Percentiles rank a stretch among this genome's conserved stretches.
phyloP scores from a whole-genome alignment of 2,797 vertebrate genomes.

The Gorsachius magnificus region DNA sequence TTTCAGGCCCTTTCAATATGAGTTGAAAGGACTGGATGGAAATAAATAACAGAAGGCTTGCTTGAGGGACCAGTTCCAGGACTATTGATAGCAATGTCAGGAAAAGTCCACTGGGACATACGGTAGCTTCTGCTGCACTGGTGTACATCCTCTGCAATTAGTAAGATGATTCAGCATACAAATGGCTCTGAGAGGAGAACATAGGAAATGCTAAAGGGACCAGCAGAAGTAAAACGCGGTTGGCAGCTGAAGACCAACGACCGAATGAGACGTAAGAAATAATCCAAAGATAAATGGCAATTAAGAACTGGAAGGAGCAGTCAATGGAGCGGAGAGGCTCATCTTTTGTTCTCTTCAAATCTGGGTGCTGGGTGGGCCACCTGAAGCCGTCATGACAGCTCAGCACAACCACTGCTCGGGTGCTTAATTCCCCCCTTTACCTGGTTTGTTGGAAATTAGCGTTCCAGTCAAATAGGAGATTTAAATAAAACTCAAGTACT shows the following conservation, averaged over 20 bases:
- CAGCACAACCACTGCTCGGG: not conserved
- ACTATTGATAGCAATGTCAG: not conserved
- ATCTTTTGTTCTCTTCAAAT: not conserved
- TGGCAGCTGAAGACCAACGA: not conserved
- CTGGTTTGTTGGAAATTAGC: not conserved
- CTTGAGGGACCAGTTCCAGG: not conserved
- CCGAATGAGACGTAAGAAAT: not conserved
- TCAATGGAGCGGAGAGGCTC: not conserved
- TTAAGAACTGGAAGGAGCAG: not conserved
- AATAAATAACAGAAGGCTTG: not conserved
- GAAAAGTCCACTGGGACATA: not conserved
- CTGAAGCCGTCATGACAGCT: not conserved
- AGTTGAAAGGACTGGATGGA: slow-evolving; percentile 2
- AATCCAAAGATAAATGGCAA: not conserved
- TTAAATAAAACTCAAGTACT: not conserved
- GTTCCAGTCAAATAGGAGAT: not conserved
- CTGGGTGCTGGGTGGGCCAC: not conserved
- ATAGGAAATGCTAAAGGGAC: not conserved
- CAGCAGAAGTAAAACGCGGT: not conserved
- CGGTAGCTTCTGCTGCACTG: not conserved
- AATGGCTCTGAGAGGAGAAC: not conserved
- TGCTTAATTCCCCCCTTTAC: not conserved
- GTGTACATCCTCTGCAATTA: not conserved
- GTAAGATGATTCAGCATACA: not conserved
- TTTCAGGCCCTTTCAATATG: not conserved